Evolutionary conservation across 2,888 invertebrate genomes (phyloP), one percentile per base, ranked within the genome.

Genomic region (Synanthedon tipuliformis): DNA sequence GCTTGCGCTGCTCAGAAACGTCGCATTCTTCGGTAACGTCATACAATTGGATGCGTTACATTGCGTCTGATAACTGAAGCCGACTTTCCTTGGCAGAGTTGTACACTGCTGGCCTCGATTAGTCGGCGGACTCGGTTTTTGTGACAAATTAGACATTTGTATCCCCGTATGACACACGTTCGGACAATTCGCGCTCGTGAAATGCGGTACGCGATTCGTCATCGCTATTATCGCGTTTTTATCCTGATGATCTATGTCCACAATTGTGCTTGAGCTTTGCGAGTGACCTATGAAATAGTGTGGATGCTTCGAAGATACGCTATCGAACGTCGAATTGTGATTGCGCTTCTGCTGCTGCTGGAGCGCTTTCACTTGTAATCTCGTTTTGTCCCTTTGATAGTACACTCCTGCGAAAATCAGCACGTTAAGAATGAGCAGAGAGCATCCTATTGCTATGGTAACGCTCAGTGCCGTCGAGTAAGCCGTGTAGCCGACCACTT

Each of bases 331-430:
- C n/a, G 85, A 75, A 57, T 86, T 88, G 61, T 88, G 85, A 59
- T 81, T 86, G 51, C 93, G 87, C 71, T 94, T 93, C 62, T 88
- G 88, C 68, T 93, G 93, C 69, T 94, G 93, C 71, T 95, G 94
- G 4, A 88, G 66, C 7, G 86, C 88, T 83, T 95, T 95, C 50
- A 94, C 94, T 75, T 95, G 94, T 66, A 93, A 88, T 60, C 93
- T 83, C 27, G 93, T 93, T 75, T 93, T 93, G 65, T 93, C 92
- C 54, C 92, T 79, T 75, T 95, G 95, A 68, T 95, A 95, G 74
- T 94, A 95, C 10, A 95, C 93, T 1, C 94, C 94, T 50, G 94
- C 94, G 67, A 95, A 95, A 60, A 95, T 94, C 15, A 95, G 81
- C 40, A 95, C 92, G 75, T 95, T 95, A 4, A 95, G 82, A 54